These are phyloP conservation scores for Scolopax rusticola DNA, from an alignment of 2,797 vertebrate species.

Conservation along the genomic window DNA sequence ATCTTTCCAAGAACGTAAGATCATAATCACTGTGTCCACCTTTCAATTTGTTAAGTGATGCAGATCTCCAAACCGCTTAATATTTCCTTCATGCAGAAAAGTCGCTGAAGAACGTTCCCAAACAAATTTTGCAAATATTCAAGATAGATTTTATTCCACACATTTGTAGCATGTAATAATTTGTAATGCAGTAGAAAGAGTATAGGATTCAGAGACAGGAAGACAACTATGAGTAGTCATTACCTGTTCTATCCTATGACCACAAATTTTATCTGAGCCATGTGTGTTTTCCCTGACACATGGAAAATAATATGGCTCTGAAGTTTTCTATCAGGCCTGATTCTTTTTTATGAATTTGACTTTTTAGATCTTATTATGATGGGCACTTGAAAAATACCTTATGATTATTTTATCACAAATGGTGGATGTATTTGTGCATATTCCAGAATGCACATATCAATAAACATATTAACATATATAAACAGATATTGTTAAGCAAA, in stretches of 20 bases:
- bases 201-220: neutral
- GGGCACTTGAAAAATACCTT: neutral
- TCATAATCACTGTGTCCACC: neutral
- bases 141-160: neutral
- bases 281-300: neutral
- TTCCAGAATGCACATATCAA: neutral
- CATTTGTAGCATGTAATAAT: neutral
- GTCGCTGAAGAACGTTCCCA: neutral
- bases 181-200: neutral
- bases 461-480: neutral
- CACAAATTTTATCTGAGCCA: neutral
- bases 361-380: neutral
- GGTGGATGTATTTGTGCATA: neutral
- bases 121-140: neutral
- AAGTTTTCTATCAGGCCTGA: neutral
- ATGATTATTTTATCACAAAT: neutral
- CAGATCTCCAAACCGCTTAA: neutral
- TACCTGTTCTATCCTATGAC: neutral
- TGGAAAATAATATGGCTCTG: neutral
- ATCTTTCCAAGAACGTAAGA: slow-evolving; percentile 99
- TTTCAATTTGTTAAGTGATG: neutral
- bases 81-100: neutral
- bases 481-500: neutral
- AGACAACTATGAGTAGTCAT: neutral
- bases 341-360: neutral